Base-by-base conservation (phyloP, 1,140 invertebrate genomes). In the Drosophila mauritiana region DNA sequence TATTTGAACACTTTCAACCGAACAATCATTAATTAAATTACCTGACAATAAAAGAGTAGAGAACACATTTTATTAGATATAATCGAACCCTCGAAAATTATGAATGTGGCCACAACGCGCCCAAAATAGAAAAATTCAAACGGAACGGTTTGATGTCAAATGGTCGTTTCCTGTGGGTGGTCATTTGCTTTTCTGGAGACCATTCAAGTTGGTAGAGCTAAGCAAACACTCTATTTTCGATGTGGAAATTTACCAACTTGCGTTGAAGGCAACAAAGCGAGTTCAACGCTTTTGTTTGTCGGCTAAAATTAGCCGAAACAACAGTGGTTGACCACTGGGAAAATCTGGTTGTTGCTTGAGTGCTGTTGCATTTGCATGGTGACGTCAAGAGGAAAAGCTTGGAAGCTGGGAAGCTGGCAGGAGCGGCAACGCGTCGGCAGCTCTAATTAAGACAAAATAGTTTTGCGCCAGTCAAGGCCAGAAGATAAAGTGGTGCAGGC, bases 21-120 rank as follows among this genome's bases (percentile, higher is more conserved):
- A 61, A 62, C 57, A 78, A 81, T 81, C 82, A 86, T 79, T 86
- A 81, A 86, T 86, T 86, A 81, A 86, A 86, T 69, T 63, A 81
- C 80, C 51, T 82, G 82, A 86, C 82, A 86, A 78, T 86, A 86
- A 86, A 81, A 72, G 57, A 80, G 11, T 58, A 27, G 31, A 69
- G 42, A 27, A 45, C 20, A 57, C 56, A 48, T 12, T 46, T 34
- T 40, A 37, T 69, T 17, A 37, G 64, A 49, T 20, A 49, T 37
- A 36, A 25, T 1, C 31, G n/a, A 4, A 22, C 10, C 20, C 11
- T 22, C 27, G n/a, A 11, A 11, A 48, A 15, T 70, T 57, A 70
- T 72, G 68, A 72, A 72, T 72, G 65, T 52, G 64, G 7, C 43
- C 5, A 37, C 20, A 31, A 37, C 43, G n/a, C 39, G n/a, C 64